Evolutionary conservation across 2,113 vertebrate species (phyloP), one percentile per base, ranked within the genome.

Genomic region (Engystomops pustulosus): DNA sequence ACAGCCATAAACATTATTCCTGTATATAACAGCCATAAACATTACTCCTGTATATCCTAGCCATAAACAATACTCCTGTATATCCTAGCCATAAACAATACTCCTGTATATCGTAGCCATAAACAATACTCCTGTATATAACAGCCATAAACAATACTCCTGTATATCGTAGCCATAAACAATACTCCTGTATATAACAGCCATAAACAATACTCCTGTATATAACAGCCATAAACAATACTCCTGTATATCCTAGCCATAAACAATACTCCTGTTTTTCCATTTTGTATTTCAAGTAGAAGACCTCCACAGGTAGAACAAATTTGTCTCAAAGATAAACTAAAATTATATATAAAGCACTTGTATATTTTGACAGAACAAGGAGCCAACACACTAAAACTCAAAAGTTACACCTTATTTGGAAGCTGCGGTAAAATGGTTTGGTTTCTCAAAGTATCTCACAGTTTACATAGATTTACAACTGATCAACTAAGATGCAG

Each of bases 401-500:
- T 49, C 7, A 34, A 47, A 9, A 71, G 9, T 60, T 71, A 15
- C 30, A 58, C 75, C 8, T 58, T 47, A 79, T n/a, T 25, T 65
- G 38, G 65, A 44, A 14, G 23, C 47, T 30, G 58, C 55, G 30
- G 74, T 77, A 38, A 77, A 77, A 77, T 12, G 49, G 10, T 79
- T 65, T 20, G 55, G 23, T 27, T 47, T 47, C 5, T 79, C 38
- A 67, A 25, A 47, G 38, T 45, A 79, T 38, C 30, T 23, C 23
- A 15, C 67, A n/a, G 47, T 71, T 41, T 70, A 32, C 27, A 34
- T 62, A 47, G 69, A 83, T 74, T 45, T 82, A 34, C 51, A 74
- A 38, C 69, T 62, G 81, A 74, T 38, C 23, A 25, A 72, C 68
- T 27, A 82, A 53, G n/a, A 81, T 25, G 65, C 79, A 81, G 79